Base-by-base conservation (phyloP, 1,140 invertebrate species). In the Anoplolepis gracilipes region DNA sequence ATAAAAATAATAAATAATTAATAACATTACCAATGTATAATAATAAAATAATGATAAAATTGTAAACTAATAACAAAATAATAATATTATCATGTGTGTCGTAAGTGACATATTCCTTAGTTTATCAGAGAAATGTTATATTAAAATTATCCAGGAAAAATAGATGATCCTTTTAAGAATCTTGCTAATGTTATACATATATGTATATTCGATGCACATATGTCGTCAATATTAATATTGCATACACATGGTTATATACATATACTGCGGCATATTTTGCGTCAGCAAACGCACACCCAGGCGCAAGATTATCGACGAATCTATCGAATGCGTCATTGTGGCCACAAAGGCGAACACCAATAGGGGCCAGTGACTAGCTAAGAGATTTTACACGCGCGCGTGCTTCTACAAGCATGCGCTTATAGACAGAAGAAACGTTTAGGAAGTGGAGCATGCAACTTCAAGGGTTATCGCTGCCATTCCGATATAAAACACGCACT, bases 321-420 rank as follows among this genome's bases (percentile, higher is more conserved):
- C 75, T 39, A 73, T 82, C 28, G 79, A 57, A 73, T 82, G 69
- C 78, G 78, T 79, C 77, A 79, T 65, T 2, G 36, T 39, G 13
- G 30, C 7, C 62, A 36, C 62, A 67, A 55, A 67, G 77, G 13
- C 70, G 46, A 19, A 5, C 49, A n/a, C n/a, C n/a, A 42, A 59
- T 13, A 28, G 30, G 53, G 64, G 3, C 22, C 77, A 8, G 42
- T 33, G 49, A 16, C 46, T 33, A 30, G 53, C 16, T 49, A 10
- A 36, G 77, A 36, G 64, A 82, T 73, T 55, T 73, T 57, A 72
- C 36, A 61, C 79, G 69, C 67, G 65, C 70, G 77, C 77, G 65
- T 79, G 64, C 49, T 42, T 79, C 36, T 7, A 70, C 62, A 42
- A 42, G 25, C 46, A 19, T 39, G 42, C 84, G 64, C 25, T 69